Conservation (phyloP, 2,113 vertebrate genomes). For the Dascyllus trimaculatus region DNA sequence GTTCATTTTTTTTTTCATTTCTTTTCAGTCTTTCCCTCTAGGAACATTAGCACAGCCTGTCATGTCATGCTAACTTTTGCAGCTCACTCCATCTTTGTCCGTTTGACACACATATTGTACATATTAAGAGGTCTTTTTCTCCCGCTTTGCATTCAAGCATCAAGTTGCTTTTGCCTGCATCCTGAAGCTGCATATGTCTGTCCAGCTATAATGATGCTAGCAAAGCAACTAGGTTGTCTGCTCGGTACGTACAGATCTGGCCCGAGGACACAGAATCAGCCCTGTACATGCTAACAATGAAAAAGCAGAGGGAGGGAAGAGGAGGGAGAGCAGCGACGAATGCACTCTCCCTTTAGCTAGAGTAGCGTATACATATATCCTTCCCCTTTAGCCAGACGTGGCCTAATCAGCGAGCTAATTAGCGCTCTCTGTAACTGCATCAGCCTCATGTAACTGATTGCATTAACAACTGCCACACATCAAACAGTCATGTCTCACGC, state of each 20-base stretch:
- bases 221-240: slow-evolving; percentile 29
- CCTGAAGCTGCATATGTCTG: slow-evolving; percentile 35
- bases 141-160: slow-evolving; percentile 2
- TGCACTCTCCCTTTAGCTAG: slow-evolving; percentile 51
- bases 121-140: neutral
- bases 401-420: slow-evolving; percentile 79
- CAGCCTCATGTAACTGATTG: slow-evolving; percentile 76
- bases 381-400: slow-evolving; percentile 66
- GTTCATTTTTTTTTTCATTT: neutral
- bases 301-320: neutral
- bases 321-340: slow-evolving; percentile 23
- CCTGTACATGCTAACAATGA: slow-evolving; percentile 20
- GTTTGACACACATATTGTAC: neutral
- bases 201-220: slow-evolving; percentile 40
- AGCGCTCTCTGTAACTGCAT: slow-evolving; percentile 66
- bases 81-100: neutral
- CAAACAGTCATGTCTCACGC: slow-evolving; percentile 66
- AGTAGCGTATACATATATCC: slow-evolving; percentile 51
- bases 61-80: neutral
- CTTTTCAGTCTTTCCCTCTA: neutral
- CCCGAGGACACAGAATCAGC: slow-evolving; percentile 40
- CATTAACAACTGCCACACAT: slow-evolving; percentile 78
- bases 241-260: slow-evolving; percentile 40
- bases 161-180: neutral
- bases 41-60: neutral